phyloP scores from a whole-genome alignment of 2,113 vertebrate genomes.

The Thamnophis sirtalis region DNA sequence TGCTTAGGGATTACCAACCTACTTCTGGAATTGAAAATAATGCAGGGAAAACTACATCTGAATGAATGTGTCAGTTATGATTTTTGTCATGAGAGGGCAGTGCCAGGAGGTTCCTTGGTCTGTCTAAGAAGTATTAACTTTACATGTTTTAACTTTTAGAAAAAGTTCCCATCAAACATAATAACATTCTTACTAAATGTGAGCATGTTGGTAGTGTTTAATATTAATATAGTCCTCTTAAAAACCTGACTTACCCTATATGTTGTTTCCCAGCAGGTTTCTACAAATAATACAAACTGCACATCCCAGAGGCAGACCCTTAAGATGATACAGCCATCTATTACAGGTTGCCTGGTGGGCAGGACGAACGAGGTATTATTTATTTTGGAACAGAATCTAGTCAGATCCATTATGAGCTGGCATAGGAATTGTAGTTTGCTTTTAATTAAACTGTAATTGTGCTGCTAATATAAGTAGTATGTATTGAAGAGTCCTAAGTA shows the following conservation, averaged over 20 bases:
- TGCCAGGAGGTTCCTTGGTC: too few relatives aligned
- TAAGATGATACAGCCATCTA: constrained; percentile 84
- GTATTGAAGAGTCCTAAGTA: not conserved
- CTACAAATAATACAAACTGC: constrained; percentile 48
- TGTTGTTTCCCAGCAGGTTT: constrained; percentile 70
- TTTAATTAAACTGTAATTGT: not conserved
- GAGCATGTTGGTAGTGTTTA: not conserved
- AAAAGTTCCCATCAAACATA: not conserved
- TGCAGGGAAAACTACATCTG: not conserved
- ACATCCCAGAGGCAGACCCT: constrained; percentile 74
- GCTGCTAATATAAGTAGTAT: not conserved
- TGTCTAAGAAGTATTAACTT: not conserved
- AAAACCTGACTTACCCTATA: not conserved
- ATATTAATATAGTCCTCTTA: not conserved
- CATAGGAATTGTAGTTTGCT: not conserved
- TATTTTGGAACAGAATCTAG: not conserved
- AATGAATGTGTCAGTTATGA: not conserved
- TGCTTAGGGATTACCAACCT: not conserved
- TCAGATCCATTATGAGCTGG: not conserved
- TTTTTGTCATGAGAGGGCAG: not conserved
- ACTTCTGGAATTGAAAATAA: not conserved
- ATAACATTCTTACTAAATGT: not conserved
- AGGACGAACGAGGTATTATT: constrained; percentile 75
- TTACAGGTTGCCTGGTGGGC: constrained; percentile 74
- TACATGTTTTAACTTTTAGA: not conserved